These are phyloP conservation scores for Bucorvus abyssinicus DNA, from an alignment of 2,797 vertebrate genomes.

Conservation along the genomic window DNA sequence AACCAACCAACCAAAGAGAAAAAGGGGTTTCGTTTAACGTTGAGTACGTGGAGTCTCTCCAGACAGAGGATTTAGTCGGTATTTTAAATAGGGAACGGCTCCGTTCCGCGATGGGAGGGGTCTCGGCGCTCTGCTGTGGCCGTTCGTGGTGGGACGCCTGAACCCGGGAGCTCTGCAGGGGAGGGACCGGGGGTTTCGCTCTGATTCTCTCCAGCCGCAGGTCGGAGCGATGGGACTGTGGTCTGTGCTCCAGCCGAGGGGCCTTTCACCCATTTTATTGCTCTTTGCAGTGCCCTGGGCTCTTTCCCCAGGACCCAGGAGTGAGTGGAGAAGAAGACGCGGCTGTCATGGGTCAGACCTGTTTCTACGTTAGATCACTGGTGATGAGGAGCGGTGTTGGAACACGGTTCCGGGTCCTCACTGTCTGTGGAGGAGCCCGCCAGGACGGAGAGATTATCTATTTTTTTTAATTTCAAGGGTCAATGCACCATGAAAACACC, in stretches of 20 bases:
- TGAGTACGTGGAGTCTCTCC: conserved; percentile 64
- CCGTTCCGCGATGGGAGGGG: not conserved
- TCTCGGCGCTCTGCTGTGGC: not conserved
- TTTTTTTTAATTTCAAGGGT: not conserved
- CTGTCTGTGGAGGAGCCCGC: not conserved
- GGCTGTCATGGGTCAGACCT: fast-evolving
- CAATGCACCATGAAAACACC: fast-evolving
- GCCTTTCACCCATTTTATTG: not conserved
- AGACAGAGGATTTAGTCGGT: conserved; percentile 56
- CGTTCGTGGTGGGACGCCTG: fast-evolving
- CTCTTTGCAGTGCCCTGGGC: not conserved
- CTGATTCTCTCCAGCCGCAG: not conserved
- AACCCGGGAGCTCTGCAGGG: not conserved
- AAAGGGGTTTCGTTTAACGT: conserved; percentile 45
- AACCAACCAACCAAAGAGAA: not conserved
- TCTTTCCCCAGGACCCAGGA: fast-evolving
- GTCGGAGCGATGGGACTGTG: fast-evolving
- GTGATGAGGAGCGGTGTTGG: not conserved
- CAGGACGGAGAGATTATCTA: not conserved
- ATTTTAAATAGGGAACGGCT: conserved; percentile 68
- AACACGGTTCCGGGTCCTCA: not conserved
- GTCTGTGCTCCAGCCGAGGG: fast-evolving
- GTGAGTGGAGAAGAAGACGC: not conserved
- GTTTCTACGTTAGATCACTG: not conserved
- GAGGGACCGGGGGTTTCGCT: not conserved